These are phyloP conservation scores for Psophia crepitans DNA, from an alignment of 2,113 vertebrate genomes.

Conservation along the genomic window DNA sequence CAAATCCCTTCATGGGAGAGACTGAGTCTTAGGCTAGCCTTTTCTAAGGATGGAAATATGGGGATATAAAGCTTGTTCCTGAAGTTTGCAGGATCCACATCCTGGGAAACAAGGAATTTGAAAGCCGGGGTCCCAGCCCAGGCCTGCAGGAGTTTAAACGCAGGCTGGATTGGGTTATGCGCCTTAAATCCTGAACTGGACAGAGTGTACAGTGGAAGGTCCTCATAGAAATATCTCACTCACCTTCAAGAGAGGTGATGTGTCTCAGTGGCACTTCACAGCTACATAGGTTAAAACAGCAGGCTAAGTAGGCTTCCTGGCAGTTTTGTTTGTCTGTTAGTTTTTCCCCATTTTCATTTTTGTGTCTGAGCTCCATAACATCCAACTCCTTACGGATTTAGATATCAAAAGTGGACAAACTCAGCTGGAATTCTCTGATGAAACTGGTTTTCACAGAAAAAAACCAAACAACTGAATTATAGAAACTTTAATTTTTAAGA, in stretches of 20 bases:
- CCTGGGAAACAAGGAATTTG: not conserved
- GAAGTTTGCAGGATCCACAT: not conserved
- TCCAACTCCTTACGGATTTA: not conserved
- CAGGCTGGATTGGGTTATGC: not conserved
- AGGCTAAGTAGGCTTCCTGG: not conserved
- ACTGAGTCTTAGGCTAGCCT: not conserved
- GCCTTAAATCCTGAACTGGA: not conserved
- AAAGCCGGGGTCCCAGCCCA: not conserved
- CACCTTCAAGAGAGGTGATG: not conserved
- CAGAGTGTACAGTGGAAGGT: not conserved
- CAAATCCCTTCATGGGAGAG: not conserved
- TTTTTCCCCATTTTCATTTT: not conserved
- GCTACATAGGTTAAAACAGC: not conserved
- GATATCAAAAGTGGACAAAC: not conserved
- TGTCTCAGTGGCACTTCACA: not conserved
- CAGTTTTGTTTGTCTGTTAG: not conserved
- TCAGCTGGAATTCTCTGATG: not conserved
- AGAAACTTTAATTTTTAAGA: not conserved
- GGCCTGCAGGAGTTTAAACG: not conserved
- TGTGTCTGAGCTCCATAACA: not conserved
- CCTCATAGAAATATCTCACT: not conserved
- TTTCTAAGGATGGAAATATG: not conserved
- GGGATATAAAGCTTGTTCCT: not conserved
- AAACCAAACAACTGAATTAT: not conserved
- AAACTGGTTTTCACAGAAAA: not conserved